phyloP scores from a whole-genome alignment of 2,113 vertebrate genomes.

The Silurus meridionalis region DNA sequence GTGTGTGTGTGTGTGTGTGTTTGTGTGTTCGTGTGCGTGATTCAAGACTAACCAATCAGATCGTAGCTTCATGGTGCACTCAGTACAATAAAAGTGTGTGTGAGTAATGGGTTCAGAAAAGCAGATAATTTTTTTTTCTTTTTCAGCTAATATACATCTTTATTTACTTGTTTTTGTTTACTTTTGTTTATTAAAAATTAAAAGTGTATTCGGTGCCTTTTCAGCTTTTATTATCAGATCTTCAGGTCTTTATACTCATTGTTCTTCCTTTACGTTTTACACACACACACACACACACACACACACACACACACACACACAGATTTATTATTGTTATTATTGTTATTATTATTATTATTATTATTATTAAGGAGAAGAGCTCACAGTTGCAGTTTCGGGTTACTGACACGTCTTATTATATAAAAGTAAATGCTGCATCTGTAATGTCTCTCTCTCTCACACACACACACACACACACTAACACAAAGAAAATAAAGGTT shows the following conservation, averaged over 20 bases:
- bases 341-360: conserved; percentile 22
- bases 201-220: conserved; percentile 19
- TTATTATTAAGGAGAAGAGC: neutral
- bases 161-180: neutral
- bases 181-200: neutral
- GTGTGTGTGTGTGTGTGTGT: neutral
- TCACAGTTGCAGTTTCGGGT: neutral
- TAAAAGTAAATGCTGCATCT: neutral
- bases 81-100: neutral
- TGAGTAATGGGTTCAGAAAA: too few relatives aligned
- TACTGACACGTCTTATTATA: neutral
- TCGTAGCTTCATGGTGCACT: neutral
- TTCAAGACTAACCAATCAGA: neutral
- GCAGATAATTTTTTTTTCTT: neutral
- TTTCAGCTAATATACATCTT: neutral
- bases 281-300: neutral
- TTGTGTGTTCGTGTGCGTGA: neutral
- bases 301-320: neutral
- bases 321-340: neutral
- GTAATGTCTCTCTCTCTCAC: too few relatives aligned
- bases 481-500: neutral
- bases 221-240: neutral
- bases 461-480: neutral
- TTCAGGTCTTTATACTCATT: neutral
- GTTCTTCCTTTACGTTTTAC: neutral